Conservation (phyloP, 2,888 invertebrate species). For the Calameuta pallipes region DNA sequence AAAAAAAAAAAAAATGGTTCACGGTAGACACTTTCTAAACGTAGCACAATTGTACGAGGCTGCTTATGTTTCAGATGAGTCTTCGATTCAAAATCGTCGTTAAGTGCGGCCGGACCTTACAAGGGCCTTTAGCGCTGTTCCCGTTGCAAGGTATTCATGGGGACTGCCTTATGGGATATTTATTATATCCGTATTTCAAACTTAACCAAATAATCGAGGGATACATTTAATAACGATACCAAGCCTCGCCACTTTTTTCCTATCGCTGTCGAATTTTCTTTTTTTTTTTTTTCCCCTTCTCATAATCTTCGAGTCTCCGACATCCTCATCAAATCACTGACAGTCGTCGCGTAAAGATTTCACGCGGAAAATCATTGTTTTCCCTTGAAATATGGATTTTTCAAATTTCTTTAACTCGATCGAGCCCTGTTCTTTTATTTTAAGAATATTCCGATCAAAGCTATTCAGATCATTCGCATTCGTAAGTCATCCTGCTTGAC, state of each 20-base stretch:
- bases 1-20: constrained; percentile 37
- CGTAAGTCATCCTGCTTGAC: background rate
- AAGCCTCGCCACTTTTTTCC: background rate
- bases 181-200: constrained; percentile 40
- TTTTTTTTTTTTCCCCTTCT: background rate
- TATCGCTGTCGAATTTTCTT: background rate
- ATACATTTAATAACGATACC: background rate
- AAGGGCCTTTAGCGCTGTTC: constrained; percentile 63
- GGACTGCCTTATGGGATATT: constrained; percentile 64
- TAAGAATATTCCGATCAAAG: background rate
- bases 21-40: constrained; percentile 22
- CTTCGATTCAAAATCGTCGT: constrained; percentile 60
- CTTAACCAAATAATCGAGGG: constrained; percentile 8
- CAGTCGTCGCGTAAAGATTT: background rate
- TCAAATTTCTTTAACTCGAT: background rate
- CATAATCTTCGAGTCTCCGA: background rate
- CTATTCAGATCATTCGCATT: background rate
- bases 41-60: constrained; percentile 62
- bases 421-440: background rate
- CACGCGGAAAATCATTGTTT: background rate
- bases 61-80: constrained; percentile 67
- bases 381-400: background rate
- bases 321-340: background rate
- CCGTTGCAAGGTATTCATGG: constrained; percentile 67
- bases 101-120: constrained; percentile 61